Evolutionary conservation across 2,797 vertebrate genomes (phyloP).

Genomic region (Pelobates cultripes): DNA sequence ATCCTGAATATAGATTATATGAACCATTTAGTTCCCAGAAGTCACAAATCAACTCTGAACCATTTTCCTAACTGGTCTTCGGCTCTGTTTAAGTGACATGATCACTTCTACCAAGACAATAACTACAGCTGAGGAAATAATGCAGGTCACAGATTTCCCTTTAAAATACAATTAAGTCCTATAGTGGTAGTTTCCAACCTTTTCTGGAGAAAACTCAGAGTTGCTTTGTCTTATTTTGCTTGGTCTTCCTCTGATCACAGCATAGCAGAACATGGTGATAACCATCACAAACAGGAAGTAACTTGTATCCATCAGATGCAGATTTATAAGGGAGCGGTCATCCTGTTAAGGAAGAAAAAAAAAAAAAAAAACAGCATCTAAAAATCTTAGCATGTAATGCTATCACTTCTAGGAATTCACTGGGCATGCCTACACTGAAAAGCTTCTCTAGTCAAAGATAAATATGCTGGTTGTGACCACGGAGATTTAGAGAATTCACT

Average conservation of each 20-base stretch:
- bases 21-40: too few species aligned
- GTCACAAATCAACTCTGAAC: too few species aligned
- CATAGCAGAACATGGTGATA: conserved; percentile 99
- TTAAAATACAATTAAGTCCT: not conserved
- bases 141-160: too few species aligned
- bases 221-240: conserved; percentile 91
- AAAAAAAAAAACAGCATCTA: not conserved
- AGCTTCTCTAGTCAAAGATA: too few species aligned
- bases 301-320: conserved; percentile 99
- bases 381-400: too few species aligned
- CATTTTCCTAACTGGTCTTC: too few species aligned
- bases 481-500: too few species aligned
- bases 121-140: not conserved
- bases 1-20: too few species aligned
- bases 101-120: not conserved
- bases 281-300: conserved; percentile 99
- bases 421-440: too few species aligned
- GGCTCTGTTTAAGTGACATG: too few species aligned
- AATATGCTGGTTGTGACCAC: too few species aligned
- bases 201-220: conserved; percentile 91
- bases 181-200: conserved; percentile 72
- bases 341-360: conserved; percentile 74
- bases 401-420: too few species aligned
- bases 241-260: conserved; percentile 95
- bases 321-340: conserved; percentile 96